A percentile compares a stretch with the other conserved stretches of the same genome.
Evolutionary conservation across 2,797 vertebrate species (phyloP).

Genomic region (Channa striata): DNA sequence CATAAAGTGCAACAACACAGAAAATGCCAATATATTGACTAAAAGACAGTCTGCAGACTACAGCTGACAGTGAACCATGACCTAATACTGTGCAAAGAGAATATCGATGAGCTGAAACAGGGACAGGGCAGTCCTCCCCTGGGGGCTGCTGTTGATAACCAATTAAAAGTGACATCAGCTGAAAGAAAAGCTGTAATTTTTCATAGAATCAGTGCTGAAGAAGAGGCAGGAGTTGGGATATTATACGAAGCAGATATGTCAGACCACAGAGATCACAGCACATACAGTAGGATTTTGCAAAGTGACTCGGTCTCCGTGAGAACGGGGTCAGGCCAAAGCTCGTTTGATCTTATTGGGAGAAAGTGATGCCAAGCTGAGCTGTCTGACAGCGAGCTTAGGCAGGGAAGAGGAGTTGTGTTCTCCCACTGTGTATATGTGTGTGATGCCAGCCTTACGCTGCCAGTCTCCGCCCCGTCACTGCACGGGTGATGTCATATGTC

Average conservation of each 20-base stretch:
- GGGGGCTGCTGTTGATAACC: constrained; percentile 10
- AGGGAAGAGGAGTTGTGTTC: constrained; percentile 35
- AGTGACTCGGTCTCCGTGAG: constrained; percentile 52
- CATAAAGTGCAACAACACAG: no score
- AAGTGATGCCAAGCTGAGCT: constrained; percentile 62
- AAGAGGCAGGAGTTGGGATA: background rate
- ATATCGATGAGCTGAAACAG: constrained; percentile 45
- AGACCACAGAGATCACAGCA: background rate
- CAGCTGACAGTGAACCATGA: constrained; percentile 13
- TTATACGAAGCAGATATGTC: constrained; percentile 7
- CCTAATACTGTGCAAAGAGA: constrained; percentile 15
- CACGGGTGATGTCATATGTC: constrained; percentile 70
- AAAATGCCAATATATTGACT: background rate
- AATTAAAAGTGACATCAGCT: constrained; percentile 16
- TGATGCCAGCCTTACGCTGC: constrained; percentile 66
- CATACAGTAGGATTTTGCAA: constrained; percentile 3
- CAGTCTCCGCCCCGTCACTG: constrained; percentile 68
- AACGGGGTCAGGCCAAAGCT: constrained; percentile 56
- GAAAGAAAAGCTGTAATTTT: constrained; percentile 3
- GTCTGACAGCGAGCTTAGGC: constrained; percentile 66
- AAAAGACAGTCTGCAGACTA: constrained; percentile 3
- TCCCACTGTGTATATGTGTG: constrained; percentile 20
- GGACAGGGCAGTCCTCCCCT: constrained; percentile 9
- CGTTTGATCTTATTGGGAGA: constrained; percentile 43
- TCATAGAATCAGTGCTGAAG: background rate